Percentiles rank a stretch among this genome's conserved stretches.
These are phyloP conservation scores for Sitobion miscanthi DNA, from an alignment of 1,140 invertebrate genomes.

Conservation along the genomic window DNA sequence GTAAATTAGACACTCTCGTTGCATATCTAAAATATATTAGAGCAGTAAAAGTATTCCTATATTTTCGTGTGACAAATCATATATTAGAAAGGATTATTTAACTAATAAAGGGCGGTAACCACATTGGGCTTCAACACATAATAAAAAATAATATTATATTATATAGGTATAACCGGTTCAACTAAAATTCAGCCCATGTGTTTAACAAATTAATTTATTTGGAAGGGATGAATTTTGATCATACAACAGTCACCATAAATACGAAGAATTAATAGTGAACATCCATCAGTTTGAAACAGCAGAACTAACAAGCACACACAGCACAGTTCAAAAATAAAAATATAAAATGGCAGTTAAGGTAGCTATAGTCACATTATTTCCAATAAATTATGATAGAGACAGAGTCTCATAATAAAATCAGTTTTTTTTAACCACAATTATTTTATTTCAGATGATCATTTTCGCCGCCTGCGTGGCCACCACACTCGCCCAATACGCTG, in stretches of 20 bases:
- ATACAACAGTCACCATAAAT: not conserved
- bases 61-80: not conserved
- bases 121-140: not conserved
- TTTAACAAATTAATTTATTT: not conserved
- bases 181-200: not conserved
- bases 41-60: not conserved
- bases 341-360: not conserved
- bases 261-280: not conserved
- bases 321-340: not conserved
- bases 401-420: not conserved
- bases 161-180: not conserved
- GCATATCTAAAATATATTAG: not conserved
- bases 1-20: not conserved
- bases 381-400: not conserved
- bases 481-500: conserved; percentile 48
- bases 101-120: not conserved
- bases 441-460: conserved; percentile 57
- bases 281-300: not conserved
- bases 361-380: too few species aligned
- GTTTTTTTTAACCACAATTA: not conserved
- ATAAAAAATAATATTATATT: not conserved
- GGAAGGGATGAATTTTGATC: not conserved
- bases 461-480: conserved; percentile 58
- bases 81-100: not conserved
- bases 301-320: not conserved